These are phyloP conservation scores for Desoria tigrina DNA, from an alignment of 2,888 invertebrate species.

Conservation along the genomic window DNA sequence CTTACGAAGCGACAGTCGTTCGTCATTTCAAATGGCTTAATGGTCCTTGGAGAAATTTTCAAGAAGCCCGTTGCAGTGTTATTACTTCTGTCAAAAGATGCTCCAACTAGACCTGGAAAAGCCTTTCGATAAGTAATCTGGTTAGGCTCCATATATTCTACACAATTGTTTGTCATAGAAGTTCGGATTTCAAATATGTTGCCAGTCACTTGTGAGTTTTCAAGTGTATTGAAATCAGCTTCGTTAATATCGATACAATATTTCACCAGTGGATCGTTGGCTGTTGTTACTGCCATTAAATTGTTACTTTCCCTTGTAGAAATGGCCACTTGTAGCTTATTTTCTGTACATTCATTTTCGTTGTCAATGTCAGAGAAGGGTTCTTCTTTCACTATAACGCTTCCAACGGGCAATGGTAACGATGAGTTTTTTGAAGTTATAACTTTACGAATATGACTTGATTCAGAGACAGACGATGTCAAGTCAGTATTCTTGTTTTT, in stretches of 20 bases:
- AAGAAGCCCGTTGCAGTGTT: background rate
- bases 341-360: no score
- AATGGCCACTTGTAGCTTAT: no score
- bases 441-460: no score
- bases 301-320: no score
- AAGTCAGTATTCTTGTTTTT: no score
- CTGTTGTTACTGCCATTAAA: no score
- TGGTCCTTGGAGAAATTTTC: constrained; percentile 1
- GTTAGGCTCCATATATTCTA: background rate
- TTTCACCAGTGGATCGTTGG: background rate
- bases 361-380: no score
- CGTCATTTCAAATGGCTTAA: constrained; percentile 1
- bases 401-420: no score
- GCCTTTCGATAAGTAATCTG: background rate
- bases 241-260: constrained; percentile 7
- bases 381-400: no score
- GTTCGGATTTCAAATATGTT: background rate
- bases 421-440: no score
- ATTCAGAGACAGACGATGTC: no score
- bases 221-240: background rate
- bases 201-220: background rate
- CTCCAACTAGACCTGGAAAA: constrained; percentile 1
- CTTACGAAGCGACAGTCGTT: background rate
- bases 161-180: background rate
- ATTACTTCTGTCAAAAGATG: background rate